Base-by-base conservation (phyloP, 2,113 vertebrate species). In the Rattus norvegicus region DNA sequence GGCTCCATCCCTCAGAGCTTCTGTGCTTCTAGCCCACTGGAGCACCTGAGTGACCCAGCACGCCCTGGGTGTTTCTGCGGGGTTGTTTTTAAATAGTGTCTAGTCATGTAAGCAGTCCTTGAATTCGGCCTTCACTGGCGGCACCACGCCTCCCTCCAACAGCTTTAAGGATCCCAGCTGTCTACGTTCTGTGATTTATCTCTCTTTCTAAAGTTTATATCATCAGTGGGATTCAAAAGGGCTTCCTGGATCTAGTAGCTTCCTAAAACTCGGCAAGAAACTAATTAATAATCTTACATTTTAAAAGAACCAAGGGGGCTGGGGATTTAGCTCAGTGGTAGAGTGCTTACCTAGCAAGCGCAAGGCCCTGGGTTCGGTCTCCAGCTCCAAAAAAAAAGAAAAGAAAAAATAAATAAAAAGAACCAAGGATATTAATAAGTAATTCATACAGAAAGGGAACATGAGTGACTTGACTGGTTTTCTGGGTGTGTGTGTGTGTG, bases 251-350 rank as follows among this genome's bases (percentile, higher is more conserved):
- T 30, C 59, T 52, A 84, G 49, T 89, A 86, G 84, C 24, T 93
- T 95, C 72, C 81, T 73, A 59, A 90, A 93, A 84, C 4, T 5
- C 52, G 77, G 22, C 22, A 39, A 87, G 70, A 94, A 93, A 92
- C 5, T 39, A 19, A 76, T n/a, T 61, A 72, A 88, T 75, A 56
- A 19, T 26, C 49, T 56, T 67, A 49, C 39, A 47, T 49, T 61
- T 86, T 33, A 65, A 85, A 65, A 19, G 22, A 47, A 2, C 22
- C 22, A 65, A 56, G 49, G 8, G 17, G 14, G 11, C 5, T 54
- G 43, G 43, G 43, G 43, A 43, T 43, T 43, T 43, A 43, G 43
- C 43, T 43, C 43, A 43, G 43, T 43, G 43, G 43, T 43, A 43
- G 43, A 43, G 43, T 3, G 43, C 43, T 43, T 43, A 43, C 43